A percentile compares a stretch with the other conserved stretches of the same genome.
These are phyloP conservation scores for Sisor rabdophorus DNA, from an alignment of 2,113 vertebrate genomes.

Conservation along the genomic window DNA sequence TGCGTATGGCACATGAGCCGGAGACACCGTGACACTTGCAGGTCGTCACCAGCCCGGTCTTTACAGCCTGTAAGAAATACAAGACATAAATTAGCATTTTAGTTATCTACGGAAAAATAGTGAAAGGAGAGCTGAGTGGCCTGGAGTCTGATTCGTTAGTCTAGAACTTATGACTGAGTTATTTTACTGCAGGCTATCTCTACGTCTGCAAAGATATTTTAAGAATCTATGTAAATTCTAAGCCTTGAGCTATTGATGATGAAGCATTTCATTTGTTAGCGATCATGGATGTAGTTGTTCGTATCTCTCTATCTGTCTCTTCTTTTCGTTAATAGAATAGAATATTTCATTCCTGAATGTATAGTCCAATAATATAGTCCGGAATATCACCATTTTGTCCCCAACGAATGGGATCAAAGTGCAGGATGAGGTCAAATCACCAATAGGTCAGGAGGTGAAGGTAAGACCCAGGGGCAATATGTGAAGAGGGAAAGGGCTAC, in stretches of 20 bases:
- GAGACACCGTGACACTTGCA: conserved; percentile 98
- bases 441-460: conserved; percentile 37
- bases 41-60: conserved; percentile 92
- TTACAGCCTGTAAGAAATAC: conserved; percentile 78
- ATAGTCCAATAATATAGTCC: conserved; percentile 41
- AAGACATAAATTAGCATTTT: neutral
- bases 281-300: conserved; percentile 58
- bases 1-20: conserved; percentile 89
- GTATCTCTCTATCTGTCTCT: conserved; percentile 51
- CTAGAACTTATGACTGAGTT: conserved; percentile 56
- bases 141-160: conserved; percentile 65
- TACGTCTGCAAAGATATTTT: conserved; percentile 32
- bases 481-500: conserved; percentile 56
- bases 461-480: conserved; percentile 37
- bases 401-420: conserved; percentile 48
- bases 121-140: conserved; percentile 46
- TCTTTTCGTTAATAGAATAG: neutral
- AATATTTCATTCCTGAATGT: too few species aligned
- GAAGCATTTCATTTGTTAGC: conserved; percentile 49
- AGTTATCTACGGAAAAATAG: neutral
- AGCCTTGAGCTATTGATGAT: conserved; percentile 49
- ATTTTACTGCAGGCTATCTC: conserved; percentile 43
- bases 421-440: conserved; percentile 59
- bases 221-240: conserved; percentile 15
- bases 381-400: conserved; percentile 54